Percentiles rank a stretch among this genome's conserved stretches.
These are phyloP conservation scores for Panthera leo DNA, from an alignment of 2,113 vertebrate species.

Conservation along the genomic window DNA sequence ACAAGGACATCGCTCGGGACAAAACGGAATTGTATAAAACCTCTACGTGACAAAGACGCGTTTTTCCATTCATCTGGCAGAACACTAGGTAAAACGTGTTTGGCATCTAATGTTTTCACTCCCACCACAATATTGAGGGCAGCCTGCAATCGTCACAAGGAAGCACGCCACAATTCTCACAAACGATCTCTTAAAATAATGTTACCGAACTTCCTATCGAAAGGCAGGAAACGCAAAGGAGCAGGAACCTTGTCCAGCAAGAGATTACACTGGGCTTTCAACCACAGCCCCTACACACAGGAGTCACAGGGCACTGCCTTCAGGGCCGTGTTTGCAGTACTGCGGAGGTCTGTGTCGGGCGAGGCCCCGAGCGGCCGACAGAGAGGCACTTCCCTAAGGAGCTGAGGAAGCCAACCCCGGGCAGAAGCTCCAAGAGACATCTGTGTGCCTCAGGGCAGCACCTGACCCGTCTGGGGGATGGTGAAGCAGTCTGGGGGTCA, in stretches of 20 bases:
- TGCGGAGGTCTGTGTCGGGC: not conserved
- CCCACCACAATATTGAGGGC: not conserved
- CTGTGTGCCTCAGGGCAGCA: no score
- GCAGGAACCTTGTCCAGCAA: no score
- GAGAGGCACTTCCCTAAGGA: fast-evolving
- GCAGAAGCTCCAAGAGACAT: no score
- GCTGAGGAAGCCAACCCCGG: fast-evolving
- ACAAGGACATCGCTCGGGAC: not conserved
- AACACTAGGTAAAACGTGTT: fast-evolving
- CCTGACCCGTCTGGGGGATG: not conserved
- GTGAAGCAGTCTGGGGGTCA: not conserved
- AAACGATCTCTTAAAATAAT: no score
- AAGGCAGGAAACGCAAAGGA: not conserved
- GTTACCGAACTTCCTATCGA: not conserved
- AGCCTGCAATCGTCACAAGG: no score
- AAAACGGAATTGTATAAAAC: not conserved
- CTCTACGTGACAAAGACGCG: fast-evolving
- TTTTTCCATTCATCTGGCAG: not conserved
- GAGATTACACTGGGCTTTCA: fast-evolving
- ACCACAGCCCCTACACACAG: fast-evolving
- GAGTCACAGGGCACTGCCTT: not conserved
- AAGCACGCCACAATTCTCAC: fast-evolving
- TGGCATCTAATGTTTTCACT: not conserved
- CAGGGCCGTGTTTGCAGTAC: fast-evolving
- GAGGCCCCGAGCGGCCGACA: no score